Evolutionary conservation across 2,797 vertebrate genomes (phyloP).

Genomic region (Eutrigla gurnardus): DNA sequence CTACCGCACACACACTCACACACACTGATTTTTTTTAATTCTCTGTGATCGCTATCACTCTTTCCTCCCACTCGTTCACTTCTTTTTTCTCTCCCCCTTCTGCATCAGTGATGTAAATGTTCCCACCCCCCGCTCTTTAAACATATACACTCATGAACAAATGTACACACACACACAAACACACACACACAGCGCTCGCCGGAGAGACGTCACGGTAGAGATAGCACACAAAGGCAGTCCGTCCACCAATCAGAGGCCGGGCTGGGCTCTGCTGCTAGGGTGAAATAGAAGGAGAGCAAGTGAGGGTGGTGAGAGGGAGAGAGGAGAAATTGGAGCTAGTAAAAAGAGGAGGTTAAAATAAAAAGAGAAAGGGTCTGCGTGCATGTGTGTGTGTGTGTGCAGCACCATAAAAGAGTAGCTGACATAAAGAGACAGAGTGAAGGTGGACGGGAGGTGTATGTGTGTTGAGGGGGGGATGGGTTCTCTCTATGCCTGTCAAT

Average conservation of each 20-base stretch:
- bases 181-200: conserved; percentile 58
- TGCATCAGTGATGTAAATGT: conserved; percentile 77
- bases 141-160: conserved; percentile 67
- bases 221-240: conserved; percentile 83
- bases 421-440: conserved; percentile 69
- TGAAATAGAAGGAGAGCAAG: conserved; percentile 78
- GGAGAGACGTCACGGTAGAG: conserved; percentile 83
- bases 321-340: conserved; percentile 24
- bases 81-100: conserved; percentile 59
- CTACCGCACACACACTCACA: conserved; percentile 69
- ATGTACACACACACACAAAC: conserved; percentile 39
- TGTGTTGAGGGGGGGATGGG: conserved; percentile 57
- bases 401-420: conserved; percentile 59
- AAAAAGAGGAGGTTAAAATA: conserved; percentile 50
- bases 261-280: conserved; percentile 86
- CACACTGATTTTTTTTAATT: conserved; percentile 62
- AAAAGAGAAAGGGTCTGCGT: conserved; percentile 45
- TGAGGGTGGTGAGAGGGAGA: conserved; percentile 40
- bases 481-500: conserved; percentile 86
- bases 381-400: conserved; percentile 63
- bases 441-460: conserved; percentile 67
- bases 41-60: conserved; percentile 77
- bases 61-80: conserved; percentile 61
- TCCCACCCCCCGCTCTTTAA: conserved; percentile 44
- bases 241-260: conserved; percentile 81